Base-by-base conservation (phyloP, 2,888 invertebrate genomes). In the Athalia cordata region DNA sequence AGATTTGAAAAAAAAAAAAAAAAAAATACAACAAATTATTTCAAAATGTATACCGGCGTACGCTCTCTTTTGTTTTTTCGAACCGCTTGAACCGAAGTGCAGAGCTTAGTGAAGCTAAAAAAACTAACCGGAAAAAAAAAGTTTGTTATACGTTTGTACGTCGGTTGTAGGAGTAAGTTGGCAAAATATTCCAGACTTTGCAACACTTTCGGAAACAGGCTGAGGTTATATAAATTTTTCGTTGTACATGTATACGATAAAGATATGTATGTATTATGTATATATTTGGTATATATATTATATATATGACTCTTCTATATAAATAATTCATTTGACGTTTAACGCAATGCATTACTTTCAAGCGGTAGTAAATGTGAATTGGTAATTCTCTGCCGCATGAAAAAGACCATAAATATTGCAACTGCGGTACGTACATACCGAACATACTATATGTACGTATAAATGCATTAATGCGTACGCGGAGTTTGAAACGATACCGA, bases 291-390 rank as follows among this genome's bases (percentile, higher is more conserved):
- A 29, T 29, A 29, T 29, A 29, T 29, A n/a, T n/a, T n/a, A n/a
- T 29, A 29, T 29, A 29, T 29, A 59, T 4, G 13, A 72, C 13
- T 11, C 43, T 72, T 9, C n/a, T 6, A 8, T 57, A 72, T 72
- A 72, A 72, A 72, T 72, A 72, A 72, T 72, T 72, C 72, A 72
- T 72, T 59, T 72, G 72, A 72, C 72, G 59, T 72, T 72, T 72
- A 72, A 72, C 72, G 59, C 72, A 59, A 59, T n/a, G 47, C 47
- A 59, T 72, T 72, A 72, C 72, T 72, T 72, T 72, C 57, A 5
- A 9, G 47, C 70, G 57, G 59, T 65, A 65, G 11, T 52, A 59
- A 72, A 72, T 47, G 72, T 59, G 59, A 72, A 59, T 72, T 72
- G 57, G 72, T 72, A 72, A 72, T 59, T 59, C 55, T 68, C 57